Base-by-base conservation (phyloP, 2,888 invertebrate genomes). In the Volucella inanis region DNA sequence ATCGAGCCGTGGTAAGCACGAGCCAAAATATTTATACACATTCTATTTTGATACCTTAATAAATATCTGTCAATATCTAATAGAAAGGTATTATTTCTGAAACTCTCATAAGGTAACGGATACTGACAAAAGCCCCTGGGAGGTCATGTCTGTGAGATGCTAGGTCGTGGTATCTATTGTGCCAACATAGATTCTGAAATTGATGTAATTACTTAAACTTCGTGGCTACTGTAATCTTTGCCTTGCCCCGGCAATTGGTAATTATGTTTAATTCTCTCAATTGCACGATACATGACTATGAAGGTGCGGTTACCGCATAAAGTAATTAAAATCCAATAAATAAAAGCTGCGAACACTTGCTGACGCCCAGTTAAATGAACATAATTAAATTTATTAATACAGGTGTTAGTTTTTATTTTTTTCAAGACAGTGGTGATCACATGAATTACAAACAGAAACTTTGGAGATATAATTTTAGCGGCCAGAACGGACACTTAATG, bases 241-340 rank as follows among this genome's bases (percentile, higher is more conserved):
- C 59, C 74, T 65, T 70, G 64, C 79, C 75, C 57, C 75, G 49
- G 41, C 64, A 55, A 64, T 45, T 75, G 79, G 38, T 68, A 83
- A 79, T 74, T 83, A 68, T 59, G 64, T 54, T 22, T 67, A 47
- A 52, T 67, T 59, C 55, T 10, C 9, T 43, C 43, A 18, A 11
- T 75, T 39, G 62, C 80, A 62, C 68, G 62, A 64, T 45, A 75
- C 50, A 52, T 39, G 57, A 67, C 61, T 39, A 15, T 11, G 18
- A 59, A 74, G 83, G 83, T 83, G 83, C 57, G 83, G 64, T 57
- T 47, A 45, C 18, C n/a, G 38, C 38, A 71, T 79, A 39, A 72
- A 74, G 83, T 64, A 62, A 83, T 83, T 78, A 83, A 83, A 83
- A 83, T 79, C 74, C 83, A 83, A 83, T 83, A 79, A 78, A 83